Evolutionary conservation across 2,797 vertebrate genomes (phyloP).

Genomic region (Clarias pachynema): DNA sequence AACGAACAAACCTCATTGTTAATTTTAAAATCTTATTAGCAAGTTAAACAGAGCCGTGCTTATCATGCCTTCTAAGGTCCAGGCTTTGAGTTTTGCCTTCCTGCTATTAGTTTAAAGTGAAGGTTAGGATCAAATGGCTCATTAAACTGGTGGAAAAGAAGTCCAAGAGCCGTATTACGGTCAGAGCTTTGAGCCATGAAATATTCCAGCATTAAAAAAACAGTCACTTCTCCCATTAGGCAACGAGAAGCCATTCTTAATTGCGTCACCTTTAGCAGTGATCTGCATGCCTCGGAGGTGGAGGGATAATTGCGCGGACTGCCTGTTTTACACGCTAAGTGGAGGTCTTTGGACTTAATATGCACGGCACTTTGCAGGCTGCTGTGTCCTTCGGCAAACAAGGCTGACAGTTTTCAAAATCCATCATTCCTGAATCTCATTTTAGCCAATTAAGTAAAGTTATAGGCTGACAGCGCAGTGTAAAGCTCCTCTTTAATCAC

Average conservation of each 20-base stretch:
- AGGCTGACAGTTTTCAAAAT: slow-evolving; percentile 66
- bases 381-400: slow-evolving; percentile 54
- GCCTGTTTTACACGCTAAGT: slow-evolving; percentile 26
- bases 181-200: slow-evolving; percentile 9
- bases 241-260: slow-evolving; percentile 21
- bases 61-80: neutral
- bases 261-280: slow-evolving; percentile 49
- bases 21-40: neutral
- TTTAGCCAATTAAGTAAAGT: slow-evolving; percentile 65
- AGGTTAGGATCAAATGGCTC: slow-evolving; percentile 26
- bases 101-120: neutral
- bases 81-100: neutral
- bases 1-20: neutral
- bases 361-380: slow-evolving; percentile 35
- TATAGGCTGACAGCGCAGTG: slow-evolving; percentile 62
- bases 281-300: slow-evolving; percentile 45
- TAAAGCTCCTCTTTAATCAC: slow-evolving; percentile 56
- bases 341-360: slow-evolving; percentile 46
- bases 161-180: neutral
- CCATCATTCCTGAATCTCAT: slow-evolving; percentile 70
- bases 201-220: slow-evolving; percentile 23
- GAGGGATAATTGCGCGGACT: slow-evolving; percentile 46
- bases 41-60: neutral
- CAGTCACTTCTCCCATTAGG: slow-evolving; percentile 27
- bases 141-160: neutral